These are phyloP conservation scores for Aporophyla nigra DNA, from an alignment of 2,888 invertebrate species.

Conservation along the genomic window DNA sequence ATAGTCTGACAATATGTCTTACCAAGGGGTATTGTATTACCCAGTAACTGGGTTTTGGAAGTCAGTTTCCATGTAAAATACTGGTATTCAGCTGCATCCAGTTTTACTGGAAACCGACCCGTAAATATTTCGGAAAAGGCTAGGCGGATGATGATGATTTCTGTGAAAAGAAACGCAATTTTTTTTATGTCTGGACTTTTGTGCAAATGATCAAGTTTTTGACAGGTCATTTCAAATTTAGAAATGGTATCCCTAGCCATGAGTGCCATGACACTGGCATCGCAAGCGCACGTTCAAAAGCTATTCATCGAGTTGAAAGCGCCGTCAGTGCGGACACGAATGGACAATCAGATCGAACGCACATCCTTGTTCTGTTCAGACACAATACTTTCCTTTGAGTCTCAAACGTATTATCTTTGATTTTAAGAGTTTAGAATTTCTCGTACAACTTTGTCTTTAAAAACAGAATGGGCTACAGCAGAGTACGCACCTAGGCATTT, in stretches of 20 bases:
- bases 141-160: too few species aligned
- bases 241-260: conserved; percentile 8
- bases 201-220: background rate
- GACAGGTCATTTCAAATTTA: background rate
- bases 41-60: too few species aligned
- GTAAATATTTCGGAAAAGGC: too few species aligned
- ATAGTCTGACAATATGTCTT: too few species aligned
- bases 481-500: background rate
- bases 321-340: conserved; percentile 74
- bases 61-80: too few species aligned
- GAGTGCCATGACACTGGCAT: conserved; percentile 43
- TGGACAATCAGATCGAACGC: conserved; percentile 73
- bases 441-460: background rate
- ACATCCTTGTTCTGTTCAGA: conserved; percentile 53
- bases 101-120: too few species aligned
- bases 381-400: conserved; percentile 14
- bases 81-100: too few species aligned
- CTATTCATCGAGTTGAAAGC: conserved; percentile 84
- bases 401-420: background rate
- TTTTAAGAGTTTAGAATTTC: background rate
- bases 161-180: too few species aligned
- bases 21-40: too few species aligned
- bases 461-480: background rate
- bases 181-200: background rate
- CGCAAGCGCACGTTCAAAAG: conserved; percentile 76